Evolutionary conservation across 1,140 invertebrate genomes (phyloP), one percentile per base, ranked within the genome.

Genomic region (Scaptomyza montana): DNA sequence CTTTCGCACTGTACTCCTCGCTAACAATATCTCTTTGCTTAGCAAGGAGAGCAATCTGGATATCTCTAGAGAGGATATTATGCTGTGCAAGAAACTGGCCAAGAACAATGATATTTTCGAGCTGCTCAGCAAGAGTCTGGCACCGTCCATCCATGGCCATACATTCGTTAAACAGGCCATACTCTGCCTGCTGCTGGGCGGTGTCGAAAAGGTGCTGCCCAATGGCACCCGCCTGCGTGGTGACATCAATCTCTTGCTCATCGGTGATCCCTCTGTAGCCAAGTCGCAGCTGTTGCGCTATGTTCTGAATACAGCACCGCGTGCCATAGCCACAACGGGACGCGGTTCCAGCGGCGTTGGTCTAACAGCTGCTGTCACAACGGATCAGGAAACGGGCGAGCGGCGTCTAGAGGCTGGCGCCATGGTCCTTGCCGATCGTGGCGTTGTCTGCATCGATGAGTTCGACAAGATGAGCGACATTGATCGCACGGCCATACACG

Each of bases 381-480:
- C 96, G 1, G 99, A 99, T 92, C 95, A 96, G 59, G 99, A 99
- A 91, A 98, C 97, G 54, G 98, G 98, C 12, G 96, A 97, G 80
- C 93, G 96, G 69, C 93, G 98, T 62, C 92, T 99, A 19, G 99
- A 99, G 93, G 99, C 98, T 5, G 99, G 99, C 87, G 99, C 99
- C 70, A 99, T 99, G 99, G 99, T 99, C n/a, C 92, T 99, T 28
- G 99, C 98, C 0, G 99, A 99, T 93, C 93, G 98, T 57, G 99
- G 99, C 21, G 97, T 99, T 50, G 98, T 99, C 54, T 99, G 99
- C 91, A 99, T 99, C 92, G 99, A 99, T 93, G 99, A 99, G 93
- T 99, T 99, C 93, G 99, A 99, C 93, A 99, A 99, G 93, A 99
- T 99, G 99, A 98, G 98, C n/a, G 99, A 99, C 90, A 97, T 99